Percentiles rank a stretch among this genome's conserved stretches.
phyloP scores from a whole-genome alignment of 2,113 vertebrate genomes.

The Triplophysa dalaica region DNA sequence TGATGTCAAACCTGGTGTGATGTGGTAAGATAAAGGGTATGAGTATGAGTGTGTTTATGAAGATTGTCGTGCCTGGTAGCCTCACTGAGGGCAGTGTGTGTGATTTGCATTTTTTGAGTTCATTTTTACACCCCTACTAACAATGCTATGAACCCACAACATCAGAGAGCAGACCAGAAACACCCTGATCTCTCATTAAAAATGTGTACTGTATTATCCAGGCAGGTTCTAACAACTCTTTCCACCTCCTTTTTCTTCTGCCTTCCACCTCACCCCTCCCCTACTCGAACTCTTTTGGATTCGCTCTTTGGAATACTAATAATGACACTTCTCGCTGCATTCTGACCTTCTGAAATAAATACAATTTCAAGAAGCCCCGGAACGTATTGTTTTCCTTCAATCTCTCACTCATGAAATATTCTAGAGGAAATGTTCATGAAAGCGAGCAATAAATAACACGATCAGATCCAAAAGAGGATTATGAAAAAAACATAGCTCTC shows the following conservation, averaged over 20 bases:
- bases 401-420: slow-evolving; percentile 11
- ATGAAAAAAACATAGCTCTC: not conserved
- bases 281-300: not conserved
- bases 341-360: slow-evolving; percentile 39
- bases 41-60: no score
- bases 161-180: not conserved
- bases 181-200: no score
- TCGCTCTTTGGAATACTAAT: slow-evolving; percentile 13
- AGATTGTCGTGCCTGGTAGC: no score
- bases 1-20: no score
- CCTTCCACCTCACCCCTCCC: not conserved
- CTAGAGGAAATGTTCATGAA: slow-evolving; percentile 11
- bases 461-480: not conserved
- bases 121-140: no score
- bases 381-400: slow-evolving; percentile 6
- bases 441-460: not conserved
- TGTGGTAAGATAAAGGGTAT: no score
- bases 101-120: no score
- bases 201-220: not conserved
- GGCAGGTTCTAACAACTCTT: not conserved
- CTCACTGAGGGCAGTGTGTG: no score
- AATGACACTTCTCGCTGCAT: slow-evolving; percentile 4
- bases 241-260: not conserved
- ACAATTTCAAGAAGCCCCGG: not conserved
- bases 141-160: no score